phyloP scores from a whole-genome alignment of 2,113 vertebrate genomes.

The Himantopus leucocephalus region DNA sequence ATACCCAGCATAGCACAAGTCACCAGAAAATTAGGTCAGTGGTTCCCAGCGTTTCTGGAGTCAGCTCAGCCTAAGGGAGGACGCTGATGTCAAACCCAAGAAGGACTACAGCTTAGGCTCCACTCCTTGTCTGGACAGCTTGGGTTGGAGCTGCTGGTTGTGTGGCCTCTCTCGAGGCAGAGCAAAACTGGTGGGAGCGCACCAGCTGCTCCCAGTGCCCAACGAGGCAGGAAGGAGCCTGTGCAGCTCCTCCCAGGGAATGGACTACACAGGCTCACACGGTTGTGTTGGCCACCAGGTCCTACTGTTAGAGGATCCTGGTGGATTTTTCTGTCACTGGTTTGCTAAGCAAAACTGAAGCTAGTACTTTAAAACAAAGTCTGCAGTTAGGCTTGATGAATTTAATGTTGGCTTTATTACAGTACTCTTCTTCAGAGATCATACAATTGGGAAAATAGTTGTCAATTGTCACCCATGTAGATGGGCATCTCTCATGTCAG shows the following conservation, averaged over 20 bases:
- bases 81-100: background rate
- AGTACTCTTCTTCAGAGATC: background rate
- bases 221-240: background rate
- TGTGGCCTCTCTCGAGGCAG: background rate
- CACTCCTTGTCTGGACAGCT: background rate
- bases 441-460: background rate
- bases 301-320: background rate
- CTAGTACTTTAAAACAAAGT: background rate
- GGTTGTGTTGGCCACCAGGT: background rate
- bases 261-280: fast-evolving
- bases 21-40: background rate
- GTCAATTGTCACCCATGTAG: background rate
- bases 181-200: background rate
- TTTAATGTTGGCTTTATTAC: background rate
- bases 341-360: background rate
- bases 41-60: background rate
- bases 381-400: background rate
- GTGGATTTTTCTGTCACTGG: background rate
- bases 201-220: background rate
- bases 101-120: background rate
- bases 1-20: background rate
- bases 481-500: background rate
- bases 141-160: background rate
- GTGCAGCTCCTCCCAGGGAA: background rate
- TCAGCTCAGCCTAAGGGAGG: background rate